phyloP scores from a whole-genome alignment of 2,113 vertebrate genomes.

The Ageneiosus marmoratus region DNA sequence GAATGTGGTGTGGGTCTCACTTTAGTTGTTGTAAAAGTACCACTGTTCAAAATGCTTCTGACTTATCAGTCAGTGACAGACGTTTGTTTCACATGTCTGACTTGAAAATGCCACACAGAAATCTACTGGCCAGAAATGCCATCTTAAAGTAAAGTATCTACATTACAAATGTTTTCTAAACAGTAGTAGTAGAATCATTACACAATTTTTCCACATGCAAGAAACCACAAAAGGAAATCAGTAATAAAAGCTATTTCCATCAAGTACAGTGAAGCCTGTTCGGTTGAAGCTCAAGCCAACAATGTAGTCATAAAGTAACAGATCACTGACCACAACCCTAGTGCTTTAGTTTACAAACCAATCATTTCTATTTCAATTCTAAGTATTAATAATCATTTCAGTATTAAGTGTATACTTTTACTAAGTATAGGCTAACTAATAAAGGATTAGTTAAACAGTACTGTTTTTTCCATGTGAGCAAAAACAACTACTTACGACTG shows the following conservation, averaged over 20 bases:
- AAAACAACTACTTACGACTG: constrained; percentile 84
- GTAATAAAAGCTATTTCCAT: neutral
- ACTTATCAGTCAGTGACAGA: neutral
- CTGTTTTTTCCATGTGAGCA: neutral
- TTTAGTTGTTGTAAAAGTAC: neutral
- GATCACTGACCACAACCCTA: neutral
- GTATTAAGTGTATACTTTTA: neutral
- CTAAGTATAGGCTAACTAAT: too few species aligned
- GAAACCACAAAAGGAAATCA: neutral
- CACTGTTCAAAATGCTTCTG: neutral
- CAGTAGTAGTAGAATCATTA: neutral
- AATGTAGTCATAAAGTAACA: neutral
- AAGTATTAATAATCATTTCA: neutral
- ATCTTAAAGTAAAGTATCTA: neutral
- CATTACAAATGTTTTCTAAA: neutral
- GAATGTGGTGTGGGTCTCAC: neutral
- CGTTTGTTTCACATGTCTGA: neutral
- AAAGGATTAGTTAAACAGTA: neutral
- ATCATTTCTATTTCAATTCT: neutral
- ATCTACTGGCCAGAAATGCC: neutral
- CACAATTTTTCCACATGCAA: neutral
- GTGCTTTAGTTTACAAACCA: neutral
- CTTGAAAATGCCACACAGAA: neutral
- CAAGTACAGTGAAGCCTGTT: neutral
- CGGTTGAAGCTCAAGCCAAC: neutral